phyloP scores from a whole-genome alignment of 2,113 vertebrate species.

The Lipotes vexillifer region DNA sequence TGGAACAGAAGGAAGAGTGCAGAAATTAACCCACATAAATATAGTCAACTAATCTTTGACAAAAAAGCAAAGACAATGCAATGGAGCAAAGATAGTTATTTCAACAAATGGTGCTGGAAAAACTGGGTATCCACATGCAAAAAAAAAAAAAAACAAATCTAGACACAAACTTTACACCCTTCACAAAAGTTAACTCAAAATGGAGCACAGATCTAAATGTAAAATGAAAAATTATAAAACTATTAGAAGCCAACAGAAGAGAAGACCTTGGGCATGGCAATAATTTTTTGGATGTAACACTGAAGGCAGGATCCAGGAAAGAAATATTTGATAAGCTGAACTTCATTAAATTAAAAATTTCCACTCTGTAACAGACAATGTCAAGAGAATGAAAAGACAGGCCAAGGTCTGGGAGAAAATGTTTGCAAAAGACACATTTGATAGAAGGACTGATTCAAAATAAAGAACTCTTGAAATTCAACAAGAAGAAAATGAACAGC shows the following conservation, averaged over 20 bases:
- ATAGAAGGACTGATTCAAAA: not conserved
- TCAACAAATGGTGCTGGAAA: not conserved
- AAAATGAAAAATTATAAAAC: not conserved
- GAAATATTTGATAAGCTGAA: not conserved
- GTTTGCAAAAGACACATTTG: not conserved
- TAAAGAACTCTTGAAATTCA: not conserved
- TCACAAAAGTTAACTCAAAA: not conserved
- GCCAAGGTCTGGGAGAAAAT: not conserved
- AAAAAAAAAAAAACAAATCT: not conserved
- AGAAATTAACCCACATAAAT: not conserved
- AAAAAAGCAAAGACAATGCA: not conserved
- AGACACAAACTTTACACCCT: not conserved
- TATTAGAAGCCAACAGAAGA: not conserved
- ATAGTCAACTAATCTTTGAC: not conserved
- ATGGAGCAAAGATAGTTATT: not conserved
- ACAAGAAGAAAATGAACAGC: not conserved
- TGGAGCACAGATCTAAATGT: not conserved
- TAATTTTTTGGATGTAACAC: not conserved
- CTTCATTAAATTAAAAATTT: not conserved
- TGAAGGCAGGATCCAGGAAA: not conserved
- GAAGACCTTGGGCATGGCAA: not conserved
- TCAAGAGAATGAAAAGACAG: not conserved
- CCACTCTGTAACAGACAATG: not conserved
- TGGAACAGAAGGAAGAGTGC: not conserved
- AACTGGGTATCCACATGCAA: not conserved